Evolutionary conservation across 2,113 vertebrate species (phyloP).

Genomic region (Callorhinus ursinus): DNA sequence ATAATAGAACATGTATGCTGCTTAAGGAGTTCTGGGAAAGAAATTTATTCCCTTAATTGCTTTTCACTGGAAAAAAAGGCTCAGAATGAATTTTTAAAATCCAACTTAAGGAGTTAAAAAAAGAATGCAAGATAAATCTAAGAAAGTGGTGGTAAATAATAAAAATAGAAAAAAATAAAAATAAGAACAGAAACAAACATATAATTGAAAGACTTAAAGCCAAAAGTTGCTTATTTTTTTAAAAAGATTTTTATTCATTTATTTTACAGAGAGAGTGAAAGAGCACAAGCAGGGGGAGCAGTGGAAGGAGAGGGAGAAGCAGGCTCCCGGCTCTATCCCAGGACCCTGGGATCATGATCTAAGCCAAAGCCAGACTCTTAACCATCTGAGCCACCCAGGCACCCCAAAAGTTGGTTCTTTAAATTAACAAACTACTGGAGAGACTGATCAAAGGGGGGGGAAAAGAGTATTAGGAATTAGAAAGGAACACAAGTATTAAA

Average conservation of each 20-base stretch:
- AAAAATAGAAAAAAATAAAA: not conserved
- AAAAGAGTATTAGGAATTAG: not conserved
- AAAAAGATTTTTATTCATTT: no score
- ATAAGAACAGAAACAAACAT: not conserved
- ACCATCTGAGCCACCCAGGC: no score
- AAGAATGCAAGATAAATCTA: not conserved
- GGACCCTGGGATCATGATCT: no score
- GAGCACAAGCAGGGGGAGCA: no score
- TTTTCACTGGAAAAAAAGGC: not conserved
- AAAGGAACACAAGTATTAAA: not conserved
- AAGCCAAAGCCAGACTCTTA: no score
- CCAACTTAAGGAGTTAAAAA: not conserved
- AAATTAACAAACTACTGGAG: not conserved
- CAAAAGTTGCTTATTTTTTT: not conserved
- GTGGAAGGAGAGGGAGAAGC: no score
- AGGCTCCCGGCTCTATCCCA: no score
- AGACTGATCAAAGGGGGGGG: not conserved
- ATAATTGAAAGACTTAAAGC: not conserved
- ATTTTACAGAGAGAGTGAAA: no score
- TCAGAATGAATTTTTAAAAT: not conserved
- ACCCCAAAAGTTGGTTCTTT: not conserved
- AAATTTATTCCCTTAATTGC: not conserved
- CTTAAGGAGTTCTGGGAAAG: not conserved
- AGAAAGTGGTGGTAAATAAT: not conserved
- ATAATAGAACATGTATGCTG: not conserved